Conservation (phyloP, 2,113 vertebrate species). For the Peucedramus taeniatus region DNA sequence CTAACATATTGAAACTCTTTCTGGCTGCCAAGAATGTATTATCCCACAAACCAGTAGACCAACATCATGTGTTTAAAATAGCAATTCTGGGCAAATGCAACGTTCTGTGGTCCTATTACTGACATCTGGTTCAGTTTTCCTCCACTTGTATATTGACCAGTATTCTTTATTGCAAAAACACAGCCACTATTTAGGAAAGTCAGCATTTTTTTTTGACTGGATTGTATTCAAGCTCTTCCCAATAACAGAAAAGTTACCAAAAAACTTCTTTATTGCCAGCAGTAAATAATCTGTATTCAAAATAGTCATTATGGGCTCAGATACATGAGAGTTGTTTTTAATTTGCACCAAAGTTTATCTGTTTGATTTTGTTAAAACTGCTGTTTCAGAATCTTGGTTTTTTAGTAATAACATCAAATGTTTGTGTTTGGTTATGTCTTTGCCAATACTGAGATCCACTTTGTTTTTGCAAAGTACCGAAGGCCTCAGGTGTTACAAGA, state of each 20-base stretch:
- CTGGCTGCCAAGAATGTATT: slow-evolving; percentile 76
- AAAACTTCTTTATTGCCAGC: slow-evolving; percentile 40
- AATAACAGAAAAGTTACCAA: slow-evolving; percentile 67
- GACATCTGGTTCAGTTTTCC: slow-evolving; percentile 83
- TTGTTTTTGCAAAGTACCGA: background rate
- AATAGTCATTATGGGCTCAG: slow-evolving; percentile 40
- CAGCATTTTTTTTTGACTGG: slow-evolving; percentile 72
- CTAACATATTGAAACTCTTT: slow-evolving; percentile 68
- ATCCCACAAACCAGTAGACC: slow-evolving; percentile 76
- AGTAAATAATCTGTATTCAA: slow-evolving; percentile 51
- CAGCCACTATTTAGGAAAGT: slow-evolving; percentile 70
- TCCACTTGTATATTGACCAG: slow-evolving; percentile 82
- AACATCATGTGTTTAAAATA: slow-evolving; percentile 83
- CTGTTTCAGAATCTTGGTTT: background rate
- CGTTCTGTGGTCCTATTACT: slow-evolving; percentile 77
- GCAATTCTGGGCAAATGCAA: slow-evolving; percentile 77
- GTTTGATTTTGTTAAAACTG: slow-evolving; percentile 3
- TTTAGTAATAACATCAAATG: background rate
- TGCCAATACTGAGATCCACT: background rate
- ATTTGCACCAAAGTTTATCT: slow-evolving; percentile 36
- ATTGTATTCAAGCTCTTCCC: slow-evolving; percentile 70
- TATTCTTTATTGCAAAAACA: slow-evolving; percentile 80
- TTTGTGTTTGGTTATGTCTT: background rate
- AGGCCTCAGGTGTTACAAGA: background rate
- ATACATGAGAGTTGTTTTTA: slow-evolving; percentile 36